These are phyloP conservation scores for Amphiprion percula DNA, from an alignment of 2,113 vertebrate species.

Conservation along the genomic window DNA sequence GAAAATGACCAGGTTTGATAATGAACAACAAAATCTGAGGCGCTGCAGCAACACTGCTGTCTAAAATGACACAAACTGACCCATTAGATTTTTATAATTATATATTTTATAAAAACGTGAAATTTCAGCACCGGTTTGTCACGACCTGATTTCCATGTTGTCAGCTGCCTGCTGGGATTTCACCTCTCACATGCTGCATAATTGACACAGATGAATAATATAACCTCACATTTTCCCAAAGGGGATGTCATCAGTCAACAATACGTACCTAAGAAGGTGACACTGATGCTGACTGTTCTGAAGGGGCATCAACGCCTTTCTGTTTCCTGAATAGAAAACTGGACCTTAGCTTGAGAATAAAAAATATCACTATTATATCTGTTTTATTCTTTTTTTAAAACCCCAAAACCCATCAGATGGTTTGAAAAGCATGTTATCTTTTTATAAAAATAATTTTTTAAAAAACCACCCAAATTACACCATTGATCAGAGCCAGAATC, in stretches of 20 bases:
- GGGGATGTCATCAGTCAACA: slow-evolving; percentile 40
- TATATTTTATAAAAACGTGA: not conserved
- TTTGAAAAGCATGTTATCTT: too few species aligned
- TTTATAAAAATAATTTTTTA: too few species aligned
- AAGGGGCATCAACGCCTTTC: not conserved
- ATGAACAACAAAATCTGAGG: too few species aligned
- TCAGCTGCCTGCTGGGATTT: slow-evolving; percentile 60
- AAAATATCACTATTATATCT: too few species aligned
- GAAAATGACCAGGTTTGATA: too few species aligned
- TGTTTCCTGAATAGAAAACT: not conserved
- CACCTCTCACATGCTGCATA: slow-evolving; percentile 58
- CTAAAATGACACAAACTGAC: not conserved
- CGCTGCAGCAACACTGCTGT: not conserved
- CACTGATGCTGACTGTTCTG: not conserved
- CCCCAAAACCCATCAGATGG: too few species aligned
- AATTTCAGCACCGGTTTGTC: not conserved
- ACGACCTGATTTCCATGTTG: slow-evolving; percentile 47
- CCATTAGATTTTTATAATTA: not conserved
- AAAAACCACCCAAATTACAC: too few species aligned
- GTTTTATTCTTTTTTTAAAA: too few species aligned
- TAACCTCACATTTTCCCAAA: slow-evolving; percentile 51
- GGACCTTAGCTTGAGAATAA: not conserved
- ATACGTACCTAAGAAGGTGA: slow-evolving; percentile 34
- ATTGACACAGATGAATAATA: slow-evolving; percentile 64
- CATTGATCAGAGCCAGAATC: too few species aligned